phyloP scores from a whole-genome alignment of 1,140 invertebrate genomes.

The Atta cephalotes region DNA sequence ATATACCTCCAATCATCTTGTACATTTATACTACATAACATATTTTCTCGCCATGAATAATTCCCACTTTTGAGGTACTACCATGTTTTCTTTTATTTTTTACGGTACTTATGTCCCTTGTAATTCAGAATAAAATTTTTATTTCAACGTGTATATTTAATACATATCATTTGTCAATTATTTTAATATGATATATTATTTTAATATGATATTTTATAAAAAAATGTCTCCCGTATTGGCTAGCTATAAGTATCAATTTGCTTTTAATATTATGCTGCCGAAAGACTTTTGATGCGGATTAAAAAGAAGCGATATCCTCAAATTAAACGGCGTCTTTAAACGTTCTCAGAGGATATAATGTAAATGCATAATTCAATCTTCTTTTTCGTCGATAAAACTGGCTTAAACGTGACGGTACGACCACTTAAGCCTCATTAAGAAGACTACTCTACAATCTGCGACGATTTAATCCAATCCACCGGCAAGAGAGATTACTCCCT shows the following conservation, averaged over 20 bases:
- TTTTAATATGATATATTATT: neutral
- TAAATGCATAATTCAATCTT: constrained; percentile 14
- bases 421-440: constrained; percentile 12
- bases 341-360: neutral
- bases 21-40: no score
- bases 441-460: constrained; percentile 26
- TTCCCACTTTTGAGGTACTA: no score
- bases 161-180: neutral
- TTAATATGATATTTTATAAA: neutral
- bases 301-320: neutral
- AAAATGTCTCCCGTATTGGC: neutral
- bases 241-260: neutral
- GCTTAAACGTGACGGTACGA: constrained; percentile 20
- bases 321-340: neutral
- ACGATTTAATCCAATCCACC: constrained; percentile 11
- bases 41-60: no score
- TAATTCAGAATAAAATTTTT: no score
- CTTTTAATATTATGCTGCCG: no score
- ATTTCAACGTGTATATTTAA: no score
- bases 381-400: neutral
- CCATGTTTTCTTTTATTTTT: no score
- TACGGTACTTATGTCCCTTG: no score
- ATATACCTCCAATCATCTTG: no score
- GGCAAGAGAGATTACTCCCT: constrained; percentile 18
- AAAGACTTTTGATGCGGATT: neutral